Base-by-base conservation (phyloP, 2,797 vertebrate species). In the Poecilia gillii region DNA sequence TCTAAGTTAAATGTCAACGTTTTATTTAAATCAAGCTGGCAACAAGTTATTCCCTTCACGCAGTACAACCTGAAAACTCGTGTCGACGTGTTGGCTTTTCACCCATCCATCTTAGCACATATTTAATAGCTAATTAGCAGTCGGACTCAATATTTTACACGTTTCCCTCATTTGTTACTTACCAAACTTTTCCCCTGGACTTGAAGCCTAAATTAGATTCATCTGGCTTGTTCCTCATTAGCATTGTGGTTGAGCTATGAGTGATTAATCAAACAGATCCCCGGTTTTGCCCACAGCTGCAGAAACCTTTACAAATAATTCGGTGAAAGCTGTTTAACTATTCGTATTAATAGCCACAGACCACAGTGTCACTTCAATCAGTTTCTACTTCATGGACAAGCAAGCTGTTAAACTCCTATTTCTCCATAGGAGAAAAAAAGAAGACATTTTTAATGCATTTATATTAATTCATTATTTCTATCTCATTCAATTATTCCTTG, bases 401-500 rank as follows among this genome's bases (percentile, higher is more conserved):
- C 72, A 90, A 92, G 78, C 70, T 73, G 46, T 81, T 79, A 83
- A 59, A 84, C 43, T 72, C 71, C 43, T 77, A 23, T 78, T 47
- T 16, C 73, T 47, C 57, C 20, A 18, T 64, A 74, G 73, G 3
- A 57, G 6, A 36, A 57, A 57, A 57, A 25, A 25, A 45, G 87
- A 74, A 53, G 57, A 85, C 77, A 81, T 87, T 89, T 89, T 80
- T 81, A 89, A 89, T 91, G 85, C 76, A 90, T 92, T 93, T 87
- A 85, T 89, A 90, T 90, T 70, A 74, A 86, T 87, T 78, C 49
- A 87, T 93, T 90, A 87, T 90, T 91, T 92, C 83, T 84, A 87
- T 92, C 85, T 81, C 84, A 72, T 85, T 87, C 76, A 91, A 88
- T 94, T 91, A 91, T 87, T 83, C 81, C 77, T 81, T 87, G 79